These are phyloP conservation scores for Xenops minutus DNA, from an alignment of 2,797 vertebrate genomes.

Conservation along the genomic window DNA sequence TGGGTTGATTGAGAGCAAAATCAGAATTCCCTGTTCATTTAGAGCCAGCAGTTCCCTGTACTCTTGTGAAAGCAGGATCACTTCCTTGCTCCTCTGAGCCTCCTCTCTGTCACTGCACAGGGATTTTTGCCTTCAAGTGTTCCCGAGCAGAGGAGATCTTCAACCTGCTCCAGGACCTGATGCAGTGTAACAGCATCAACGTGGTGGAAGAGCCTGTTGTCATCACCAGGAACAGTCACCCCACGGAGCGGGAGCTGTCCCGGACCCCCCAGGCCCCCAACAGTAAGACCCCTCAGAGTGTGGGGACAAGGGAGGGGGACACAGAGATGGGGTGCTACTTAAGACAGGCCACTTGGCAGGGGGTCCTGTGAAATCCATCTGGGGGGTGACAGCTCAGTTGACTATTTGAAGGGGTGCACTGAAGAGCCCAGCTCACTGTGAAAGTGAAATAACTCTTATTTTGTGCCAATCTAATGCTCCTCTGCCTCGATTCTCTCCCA, in stretches of 20 bases:
- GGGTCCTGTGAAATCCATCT: background rate
- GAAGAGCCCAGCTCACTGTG: background rate
- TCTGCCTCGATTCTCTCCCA: conserved; percentile 45
- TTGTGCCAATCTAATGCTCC: background rate
- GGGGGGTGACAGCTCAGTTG: background rate
- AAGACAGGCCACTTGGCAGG: background rate
- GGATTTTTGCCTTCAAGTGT: conserved; percentile 99
- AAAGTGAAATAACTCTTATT: background rate
- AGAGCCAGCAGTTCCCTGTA: accelerated
- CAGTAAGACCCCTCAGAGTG: conserved; percentile 73
- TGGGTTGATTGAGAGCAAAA: background rate
- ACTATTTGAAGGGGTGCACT: background rate
- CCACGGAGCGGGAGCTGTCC: conserved; percentile 84
- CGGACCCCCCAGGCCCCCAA: conserved; percentile 85
- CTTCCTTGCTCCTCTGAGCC: background rate
- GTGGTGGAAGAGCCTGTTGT: conserved; percentile 94
- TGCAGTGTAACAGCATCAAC: conserved; percentile 98
- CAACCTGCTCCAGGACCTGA: conserved; percentile 96
- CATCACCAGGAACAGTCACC: conserved; percentile 87
- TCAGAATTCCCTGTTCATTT: background rate
- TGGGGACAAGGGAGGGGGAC: background rate
- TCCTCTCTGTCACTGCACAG: conserved; percentile 61
- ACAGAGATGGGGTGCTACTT: background rate
- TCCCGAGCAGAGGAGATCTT: conserved; percentile 97
- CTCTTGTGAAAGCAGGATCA: background rate